Conservation (phyloP, 1,140 invertebrate species). For the Drosophila pandora region DNA sequence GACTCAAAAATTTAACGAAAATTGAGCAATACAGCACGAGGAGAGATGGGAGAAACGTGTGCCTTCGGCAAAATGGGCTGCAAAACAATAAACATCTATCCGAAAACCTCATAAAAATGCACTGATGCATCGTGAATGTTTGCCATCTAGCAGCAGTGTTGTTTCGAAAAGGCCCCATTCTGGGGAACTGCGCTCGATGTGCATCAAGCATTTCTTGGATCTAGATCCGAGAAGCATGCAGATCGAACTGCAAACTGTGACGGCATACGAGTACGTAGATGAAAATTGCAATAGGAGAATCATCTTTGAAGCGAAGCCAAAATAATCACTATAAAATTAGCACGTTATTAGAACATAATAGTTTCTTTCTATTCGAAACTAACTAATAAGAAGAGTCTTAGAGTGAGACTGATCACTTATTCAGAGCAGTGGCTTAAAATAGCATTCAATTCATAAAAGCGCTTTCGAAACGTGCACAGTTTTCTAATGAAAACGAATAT, state of each 20-base stretch:
- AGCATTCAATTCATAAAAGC: constrained; percentile 12
- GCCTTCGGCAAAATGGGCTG: constrained; percentile 35
- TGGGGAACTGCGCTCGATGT: constrained; percentile 47
- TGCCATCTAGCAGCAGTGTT: constrained; percentile 26
- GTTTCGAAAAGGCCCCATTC: constrained; percentile 67
- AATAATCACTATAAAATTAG: background rate
- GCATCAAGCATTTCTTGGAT: constrained; percentile 32
- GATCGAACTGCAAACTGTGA: constrained; percentile 23
- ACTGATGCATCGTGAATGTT: constrained; percentile 4
- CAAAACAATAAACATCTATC: constrained; percentile 35
- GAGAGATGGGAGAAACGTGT: constrained; percentile 55
- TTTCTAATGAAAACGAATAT: constrained; percentile 36
- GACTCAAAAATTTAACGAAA: constrained; percentile 18
- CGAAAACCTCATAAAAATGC: constrained; percentile 11
- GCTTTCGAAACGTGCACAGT: constrained; percentile 35
- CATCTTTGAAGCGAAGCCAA: too few species aligned
- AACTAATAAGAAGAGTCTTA: background rate
- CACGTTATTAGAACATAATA: too few species aligned
- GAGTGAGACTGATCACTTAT: constrained; percentile 12
- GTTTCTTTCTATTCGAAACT: background rate
- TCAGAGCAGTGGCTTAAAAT: constrained; percentile 9
- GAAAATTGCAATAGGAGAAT: background rate
- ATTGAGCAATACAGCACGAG: constrained; percentile 12
- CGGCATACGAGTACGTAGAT: background rate
- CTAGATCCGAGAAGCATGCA: constrained; percentile 21